Conservation (phyloP, 2,113 vertebrate genomes). For the Haemorhous mexicanus region DNA sequence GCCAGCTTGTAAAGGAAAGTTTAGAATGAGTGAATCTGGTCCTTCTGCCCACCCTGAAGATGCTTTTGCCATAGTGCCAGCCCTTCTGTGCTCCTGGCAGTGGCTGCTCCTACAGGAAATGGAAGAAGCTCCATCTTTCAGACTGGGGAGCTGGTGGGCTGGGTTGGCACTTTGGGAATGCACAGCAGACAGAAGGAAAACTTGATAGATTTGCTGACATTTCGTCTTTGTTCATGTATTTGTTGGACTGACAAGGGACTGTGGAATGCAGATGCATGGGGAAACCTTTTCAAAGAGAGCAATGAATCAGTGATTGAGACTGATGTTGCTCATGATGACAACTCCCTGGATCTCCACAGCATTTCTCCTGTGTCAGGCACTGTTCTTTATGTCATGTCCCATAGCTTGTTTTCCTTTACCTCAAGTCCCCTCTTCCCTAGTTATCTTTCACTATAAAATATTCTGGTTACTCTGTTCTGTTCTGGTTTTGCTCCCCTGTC, state of each 20-base stretch:
- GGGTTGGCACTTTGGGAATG: not conserved
- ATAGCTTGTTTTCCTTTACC: not conserved
- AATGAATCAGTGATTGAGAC: not conserved
- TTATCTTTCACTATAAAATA: not conserved
- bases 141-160: not conserved
- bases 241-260: slow-evolving; percentile 16
- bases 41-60: not conserved
- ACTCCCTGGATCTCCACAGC: not conserved
- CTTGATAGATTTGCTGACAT: not conserved
- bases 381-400: slow-evolving; percentile 6
- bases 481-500: not conserved
- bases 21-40: not conserved
- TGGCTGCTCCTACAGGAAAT: not conserved
- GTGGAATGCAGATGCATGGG: not conserved
- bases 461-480: not conserved
- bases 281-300: not conserved
- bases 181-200: not conserved
- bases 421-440: not conserved
- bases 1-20: not conserved
- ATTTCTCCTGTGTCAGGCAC: not conserved
- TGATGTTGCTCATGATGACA: slow-evolving; percentile 23
- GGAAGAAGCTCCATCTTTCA: not conserved
- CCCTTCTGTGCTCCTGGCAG: not conserved
- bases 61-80: not conserved
- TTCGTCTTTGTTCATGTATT: slow-evolving; percentile 15